Evolutionary conservation across 1,140 invertebrate species (phyloP).

Genomic region (Pseudomyrmex pallidus): DNA sequence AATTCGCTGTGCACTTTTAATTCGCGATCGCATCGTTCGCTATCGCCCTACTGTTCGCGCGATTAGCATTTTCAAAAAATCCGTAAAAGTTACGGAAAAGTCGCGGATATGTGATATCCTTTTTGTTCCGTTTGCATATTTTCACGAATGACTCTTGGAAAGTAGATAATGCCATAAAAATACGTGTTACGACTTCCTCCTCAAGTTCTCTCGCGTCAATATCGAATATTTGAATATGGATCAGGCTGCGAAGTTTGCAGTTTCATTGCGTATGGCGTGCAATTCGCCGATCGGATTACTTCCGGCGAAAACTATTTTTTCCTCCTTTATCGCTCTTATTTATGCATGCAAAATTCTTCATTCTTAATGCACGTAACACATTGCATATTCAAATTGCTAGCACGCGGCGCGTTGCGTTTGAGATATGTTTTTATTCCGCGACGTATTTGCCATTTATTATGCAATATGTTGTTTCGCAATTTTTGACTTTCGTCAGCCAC

Average conservation of each 20-base stretch:
- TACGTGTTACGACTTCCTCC: slow-evolving; percentile 59
- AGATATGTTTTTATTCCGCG: slow-evolving; percentile 18
- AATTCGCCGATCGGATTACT: slow-evolving; percentile 33
- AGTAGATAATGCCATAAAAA: slow-evolving; percentile 42
- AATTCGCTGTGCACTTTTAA: no score
- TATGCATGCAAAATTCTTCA: slow-evolving; percentile 7
- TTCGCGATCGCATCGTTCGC: no score
- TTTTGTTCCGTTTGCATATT: background rate
- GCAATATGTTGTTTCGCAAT: slow-evolving; percentile 20
- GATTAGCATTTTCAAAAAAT: no score
- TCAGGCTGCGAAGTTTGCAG: slow-evolving; percentile 24
- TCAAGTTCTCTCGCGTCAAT: background rate
- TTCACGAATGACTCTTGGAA: slow-evolving; percentile 33
- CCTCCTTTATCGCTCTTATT: background rate
- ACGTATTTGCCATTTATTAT: slow-evolving; percentile 28
- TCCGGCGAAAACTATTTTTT: slow-evolving; percentile 46
- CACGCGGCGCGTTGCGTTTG: no score
- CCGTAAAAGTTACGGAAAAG: no score
- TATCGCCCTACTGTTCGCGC: no score
- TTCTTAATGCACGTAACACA: background rate
- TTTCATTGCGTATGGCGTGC: slow-evolving; percentile 4
- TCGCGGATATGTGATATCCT: background rate
- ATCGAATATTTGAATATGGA: slow-evolving; percentile 27
- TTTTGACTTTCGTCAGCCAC: slow-evolving; percentile 18
- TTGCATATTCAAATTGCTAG: slow-evolving; percentile 5